Evolutionary conservation across 2,888 invertebrate genomes (phyloP).

Genomic region (Imbricaverruca yamaguchii): DNA sequence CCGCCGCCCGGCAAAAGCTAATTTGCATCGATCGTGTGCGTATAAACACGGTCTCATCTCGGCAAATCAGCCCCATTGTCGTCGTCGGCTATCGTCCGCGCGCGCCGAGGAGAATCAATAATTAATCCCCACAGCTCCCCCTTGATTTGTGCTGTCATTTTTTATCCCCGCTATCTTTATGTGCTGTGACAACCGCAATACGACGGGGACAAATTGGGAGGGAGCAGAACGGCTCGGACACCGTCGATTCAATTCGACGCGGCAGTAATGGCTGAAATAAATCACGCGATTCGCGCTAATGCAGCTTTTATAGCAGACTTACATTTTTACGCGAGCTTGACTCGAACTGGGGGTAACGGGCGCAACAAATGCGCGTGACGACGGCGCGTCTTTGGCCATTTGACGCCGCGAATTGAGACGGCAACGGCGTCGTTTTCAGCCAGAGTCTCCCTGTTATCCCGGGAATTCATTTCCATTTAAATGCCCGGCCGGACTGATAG

Average conservation of each 20-base stretch:
- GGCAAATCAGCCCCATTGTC: constrained; percentile 17
- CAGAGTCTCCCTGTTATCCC: neutral
- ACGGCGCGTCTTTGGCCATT: neutral
- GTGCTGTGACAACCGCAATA: constrained; percentile 21
- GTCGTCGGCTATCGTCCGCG: constrained; percentile 1
- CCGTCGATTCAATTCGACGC: constrained; percentile 16
- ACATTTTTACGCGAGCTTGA: neutral
- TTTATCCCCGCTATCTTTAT: constrained; percentile 20
- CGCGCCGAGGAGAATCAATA: constrained; percentile 12
- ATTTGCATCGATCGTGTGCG: constrained; percentile 21
- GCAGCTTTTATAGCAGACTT: neutral
- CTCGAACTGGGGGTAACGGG: neutral
- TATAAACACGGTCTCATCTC: constrained; percentile 21
- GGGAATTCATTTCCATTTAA: constrained; percentile 19
- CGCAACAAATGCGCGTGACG: neutral
- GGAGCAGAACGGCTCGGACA: neutral
- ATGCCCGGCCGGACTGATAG: constrained; percentile 14
- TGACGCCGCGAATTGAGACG: neutral
- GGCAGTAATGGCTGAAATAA: neutral
- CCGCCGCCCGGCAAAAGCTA: neutral
- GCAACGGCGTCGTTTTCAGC: neutral
- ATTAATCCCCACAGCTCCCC: constrained; percentile 17
- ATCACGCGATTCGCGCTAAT: constrained; percentile 11
- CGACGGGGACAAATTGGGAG: constrained; percentile 10
- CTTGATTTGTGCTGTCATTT: constrained; percentile 20